Evolutionary conservation across 2,888 invertebrate species (phyloP), one percentile per base, ranked within the genome.

Genomic region (Thereva nobilitata): DNA sequence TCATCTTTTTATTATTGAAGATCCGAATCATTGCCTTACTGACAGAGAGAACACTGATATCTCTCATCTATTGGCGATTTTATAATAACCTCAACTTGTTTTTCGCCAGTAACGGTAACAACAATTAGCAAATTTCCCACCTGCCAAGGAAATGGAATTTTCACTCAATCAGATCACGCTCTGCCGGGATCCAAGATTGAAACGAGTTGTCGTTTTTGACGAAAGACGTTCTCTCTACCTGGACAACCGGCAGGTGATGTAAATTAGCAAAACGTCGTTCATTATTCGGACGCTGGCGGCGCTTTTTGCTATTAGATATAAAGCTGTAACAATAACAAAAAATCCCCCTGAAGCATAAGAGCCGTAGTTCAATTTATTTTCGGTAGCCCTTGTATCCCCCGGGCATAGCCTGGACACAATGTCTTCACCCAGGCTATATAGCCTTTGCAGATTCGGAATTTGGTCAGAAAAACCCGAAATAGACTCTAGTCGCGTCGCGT

Each of bases 51-150:
- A 42, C 23, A 7, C 34, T 37, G 12, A 56, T 42, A 4, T 37
- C 37, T 56, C 47, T 37, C 12, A 37, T 47, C 23, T 23, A 23
- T 23, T 23, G 23, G 23, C 23, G 23, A 23, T 23, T 23, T 23
- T 23, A 47, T 59, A 47, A 47, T 9, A 47, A 37, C 47, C 47
- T 59, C 57, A 38, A 47, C 37, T 35, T 38, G 47, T 47, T 59
- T 59, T 59, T 47, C 45, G 45, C 47, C 47, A 41, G 47, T 59
- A 59, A 59, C 57, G 57, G 57, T 59, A 59, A 59, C 47, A 59
- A 59, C 57, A 59, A 59, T 59, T 59, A 59, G 47, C 47, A 59
- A 44, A 44, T 47, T 45, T 59, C 44, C 37, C 38, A 59, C 57
- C 12, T 47, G 12, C 23, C 56, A 41, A 42, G 6, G 3, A 38